A percentile compares a stretch with the other conserved stretches of the same genome.
Conservation (phyloP, 2,113 vertebrate species). For the Alaudala cheleensis region DNA sequence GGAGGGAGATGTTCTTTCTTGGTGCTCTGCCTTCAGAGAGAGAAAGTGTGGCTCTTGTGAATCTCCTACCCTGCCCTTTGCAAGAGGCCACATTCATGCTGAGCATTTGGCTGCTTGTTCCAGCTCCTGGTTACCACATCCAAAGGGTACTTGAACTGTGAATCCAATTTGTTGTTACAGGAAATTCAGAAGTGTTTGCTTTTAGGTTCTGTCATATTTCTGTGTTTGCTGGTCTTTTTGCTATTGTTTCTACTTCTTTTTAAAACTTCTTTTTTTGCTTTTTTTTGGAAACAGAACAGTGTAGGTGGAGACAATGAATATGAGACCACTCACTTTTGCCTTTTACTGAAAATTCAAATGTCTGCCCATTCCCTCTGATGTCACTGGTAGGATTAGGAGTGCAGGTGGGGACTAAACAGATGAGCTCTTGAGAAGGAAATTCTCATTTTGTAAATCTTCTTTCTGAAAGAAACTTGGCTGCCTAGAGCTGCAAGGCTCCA, state of each 20-base stretch:
- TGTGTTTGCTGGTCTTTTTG: background rate
- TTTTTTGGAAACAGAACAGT: background rate
- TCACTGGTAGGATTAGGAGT: conserved; percentile 10
- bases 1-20: background rate
- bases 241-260: background rate
- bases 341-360: background rate
- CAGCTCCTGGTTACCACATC: background rate
- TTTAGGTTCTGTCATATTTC: background rate
- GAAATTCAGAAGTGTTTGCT: background rate
- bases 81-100: accelerated
- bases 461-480: conserved; percentile 32
- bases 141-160: background rate
- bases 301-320: background rate
- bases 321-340: background rate
- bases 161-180: background rate
- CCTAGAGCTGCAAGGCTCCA: background rate
- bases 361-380: background rate
- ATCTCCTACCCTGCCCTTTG: background rate
- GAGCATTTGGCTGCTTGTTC: background rate
- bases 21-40: background rate
- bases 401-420: conserved; percentile 12
- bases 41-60: background rate
- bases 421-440: conserved; percentile 14
- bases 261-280: background rate
- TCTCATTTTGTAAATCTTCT: conserved; percentile 38